phyloP scores from a whole-genome alignment of 2,888 invertebrate species.

The Dryobotodes eremita region DNA sequence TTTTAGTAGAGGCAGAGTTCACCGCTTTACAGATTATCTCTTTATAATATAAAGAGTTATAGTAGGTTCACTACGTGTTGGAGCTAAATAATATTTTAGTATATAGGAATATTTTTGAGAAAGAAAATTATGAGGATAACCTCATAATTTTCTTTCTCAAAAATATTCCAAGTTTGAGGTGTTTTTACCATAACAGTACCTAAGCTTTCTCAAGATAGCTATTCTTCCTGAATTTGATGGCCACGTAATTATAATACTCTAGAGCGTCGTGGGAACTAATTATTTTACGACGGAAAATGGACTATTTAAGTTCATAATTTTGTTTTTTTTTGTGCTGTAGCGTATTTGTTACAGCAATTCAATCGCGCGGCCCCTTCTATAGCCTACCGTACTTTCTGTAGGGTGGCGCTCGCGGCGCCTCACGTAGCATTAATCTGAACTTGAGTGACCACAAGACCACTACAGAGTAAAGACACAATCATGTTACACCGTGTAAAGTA shows the following conservation, averaged over 20 bases:
- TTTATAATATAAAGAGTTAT: too few species aligned
- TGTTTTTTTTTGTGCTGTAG: neutral
- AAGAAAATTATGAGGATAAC: too few species aligned
- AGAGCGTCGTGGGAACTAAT: too few species aligned
- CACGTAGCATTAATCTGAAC: constrained; percentile 50
- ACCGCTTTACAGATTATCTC: constrained; percentile 14
- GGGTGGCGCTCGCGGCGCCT: constrained; percentile 41
- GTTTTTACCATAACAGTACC: neutral
- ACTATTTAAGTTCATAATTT: neutral
- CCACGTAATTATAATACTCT: neutral
- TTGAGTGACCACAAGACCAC: constrained; percentile 55
- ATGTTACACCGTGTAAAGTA: constrained; percentile 42
- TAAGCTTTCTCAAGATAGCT: neutral
- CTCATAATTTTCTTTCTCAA: too few species aligned
- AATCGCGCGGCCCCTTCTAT: neutral
- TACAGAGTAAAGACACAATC: constrained; percentile 3
- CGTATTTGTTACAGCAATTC: neutral
- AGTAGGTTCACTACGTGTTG: neutral
- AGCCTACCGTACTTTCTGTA: neutral
- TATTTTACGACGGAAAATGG: neutral
- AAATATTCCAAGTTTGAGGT: neutral
- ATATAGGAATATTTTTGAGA: too few species aligned
- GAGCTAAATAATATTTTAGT: too few species aligned
- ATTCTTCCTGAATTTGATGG: neutral
- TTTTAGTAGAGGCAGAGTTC: neutral